Conservation (phyloP, 2,888 invertebrate genomes). For the Tachina fera region DNA sequence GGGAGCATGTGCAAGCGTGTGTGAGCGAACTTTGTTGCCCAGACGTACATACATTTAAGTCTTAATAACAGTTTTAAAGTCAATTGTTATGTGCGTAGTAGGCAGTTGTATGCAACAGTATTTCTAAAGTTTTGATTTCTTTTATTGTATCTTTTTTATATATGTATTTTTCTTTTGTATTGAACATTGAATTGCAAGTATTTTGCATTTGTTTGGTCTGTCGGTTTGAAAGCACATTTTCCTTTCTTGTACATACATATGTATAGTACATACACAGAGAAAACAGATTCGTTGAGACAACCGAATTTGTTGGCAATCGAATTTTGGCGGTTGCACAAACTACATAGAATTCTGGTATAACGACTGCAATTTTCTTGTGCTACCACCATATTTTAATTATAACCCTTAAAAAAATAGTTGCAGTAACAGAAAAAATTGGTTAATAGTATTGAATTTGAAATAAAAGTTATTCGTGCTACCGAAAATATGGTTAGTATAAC, state of each 20-base stretch:
- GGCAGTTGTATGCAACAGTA: conserved; percentile 30
- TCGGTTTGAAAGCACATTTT: conserved; percentile 30
- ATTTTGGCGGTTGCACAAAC: too few species aligned
- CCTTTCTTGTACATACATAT: not conserved
- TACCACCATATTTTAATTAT: too few species aligned
- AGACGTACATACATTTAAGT: conserved; percentile 50
- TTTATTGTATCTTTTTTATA: not conserved
- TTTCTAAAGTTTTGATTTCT: conserved; percentile 48
- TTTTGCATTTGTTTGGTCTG: conserved; percentile 48
- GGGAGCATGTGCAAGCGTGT: not conserved
- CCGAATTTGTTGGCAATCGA: too few species aligned
- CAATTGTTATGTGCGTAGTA: conserved; percentile 70
- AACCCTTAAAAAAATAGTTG: too few species aligned
- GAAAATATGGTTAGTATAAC: too few species aligned
- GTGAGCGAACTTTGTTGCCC: conserved; percentile 11
- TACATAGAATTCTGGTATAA: too few species aligned
- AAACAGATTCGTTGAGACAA: too few species aligned
- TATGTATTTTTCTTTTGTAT: not conserved
- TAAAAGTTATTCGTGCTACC: too few species aligned
- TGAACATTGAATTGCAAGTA: conserved; percentile 48
- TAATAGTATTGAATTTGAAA: too few species aligned
- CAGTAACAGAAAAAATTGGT: too few species aligned
- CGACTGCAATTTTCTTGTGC: too few species aligned
- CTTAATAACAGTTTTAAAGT: conserved; percentile 70
- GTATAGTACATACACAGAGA: too few species aligned